Evolutionary conservation across 2,888 invertebrate genomes (phyloP).

Genomic region (Anoncus sp.): DNA sequence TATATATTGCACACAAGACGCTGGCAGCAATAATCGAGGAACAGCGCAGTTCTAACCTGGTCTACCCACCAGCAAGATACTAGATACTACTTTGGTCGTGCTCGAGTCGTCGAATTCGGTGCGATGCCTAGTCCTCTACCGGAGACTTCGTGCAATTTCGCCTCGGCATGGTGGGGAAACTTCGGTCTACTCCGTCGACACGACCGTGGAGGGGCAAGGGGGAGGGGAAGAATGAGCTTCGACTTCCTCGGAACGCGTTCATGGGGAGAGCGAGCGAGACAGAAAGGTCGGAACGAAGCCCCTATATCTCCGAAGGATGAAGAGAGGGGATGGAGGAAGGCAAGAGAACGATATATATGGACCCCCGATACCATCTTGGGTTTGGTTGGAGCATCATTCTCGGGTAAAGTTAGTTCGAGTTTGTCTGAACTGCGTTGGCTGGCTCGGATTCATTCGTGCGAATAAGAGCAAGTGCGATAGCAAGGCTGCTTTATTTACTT

Average conservation of each 20-base stretch:
- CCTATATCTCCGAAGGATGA: neutral
- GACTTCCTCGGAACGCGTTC: neutral
- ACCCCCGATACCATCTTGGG: neutral
- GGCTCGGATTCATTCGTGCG: neutral
- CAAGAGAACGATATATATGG: conserved; percentile 7
- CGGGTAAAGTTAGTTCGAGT: neutral
- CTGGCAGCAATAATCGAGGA: conserved; percentile 2
- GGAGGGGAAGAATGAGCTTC: conserved; percentile 18
- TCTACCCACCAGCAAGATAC: conserved; percentile 46
- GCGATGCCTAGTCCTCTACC: conserved; percentile 15
- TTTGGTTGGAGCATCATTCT: conserved; percentile 7
- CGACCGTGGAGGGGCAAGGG: too few relatives aligned
- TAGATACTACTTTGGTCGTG: conserved; percentile 15
- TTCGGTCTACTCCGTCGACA: conserved; percentile 16
- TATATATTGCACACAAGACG: conserved; percentile 15
- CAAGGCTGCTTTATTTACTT: neutral
- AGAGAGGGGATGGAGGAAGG: neutral
- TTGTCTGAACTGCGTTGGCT: conserved; percentile 11
- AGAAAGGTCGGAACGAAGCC: neutral
- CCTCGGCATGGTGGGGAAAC: conserved; percentile 7
- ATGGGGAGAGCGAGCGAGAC: neutral
- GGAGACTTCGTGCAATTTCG: conserved; percentile 32
- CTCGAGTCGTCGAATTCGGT: conserved; percentile 26
- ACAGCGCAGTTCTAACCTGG: conserved; percentile 46
- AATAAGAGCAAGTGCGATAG: conserved; percentile 9